phyloP scores from a whole-genome alignment of 2,113 vertebrate genomes.

The Aptenodytes patagonicus region DNA sequence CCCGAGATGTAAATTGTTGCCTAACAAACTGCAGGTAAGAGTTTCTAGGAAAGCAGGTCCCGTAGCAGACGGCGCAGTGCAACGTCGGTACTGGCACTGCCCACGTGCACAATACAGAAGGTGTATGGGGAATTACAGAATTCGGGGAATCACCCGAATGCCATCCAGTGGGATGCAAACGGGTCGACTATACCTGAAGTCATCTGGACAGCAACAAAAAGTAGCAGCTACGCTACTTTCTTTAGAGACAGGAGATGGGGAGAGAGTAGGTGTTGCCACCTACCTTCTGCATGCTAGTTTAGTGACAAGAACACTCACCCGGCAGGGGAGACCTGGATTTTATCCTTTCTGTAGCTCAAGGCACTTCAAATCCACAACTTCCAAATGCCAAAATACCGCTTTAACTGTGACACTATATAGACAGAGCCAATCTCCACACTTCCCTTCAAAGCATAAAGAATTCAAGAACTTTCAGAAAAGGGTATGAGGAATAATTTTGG shows the following conservation, averaged over 20 bases:
- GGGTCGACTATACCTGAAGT: no score
- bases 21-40: neutral
- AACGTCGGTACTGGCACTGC: neutral
- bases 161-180: neutral
- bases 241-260: neutral
- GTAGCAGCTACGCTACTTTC: neutral
- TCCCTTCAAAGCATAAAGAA: neutral
- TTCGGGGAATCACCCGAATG: neutral
- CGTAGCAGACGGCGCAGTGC: accelerated
- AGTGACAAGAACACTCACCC: neutral
- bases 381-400: neutral
- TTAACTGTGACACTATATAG: accelerated
- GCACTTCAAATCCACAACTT: neutral
- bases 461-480: neutral
- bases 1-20: neutral
- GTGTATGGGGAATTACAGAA: neutral
- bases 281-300: neutral
- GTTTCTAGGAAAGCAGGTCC: neutral
- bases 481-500: neutral
- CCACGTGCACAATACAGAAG: neutral
- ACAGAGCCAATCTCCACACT: neutral
- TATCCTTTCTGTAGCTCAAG: neutral
- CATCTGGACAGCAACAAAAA: neutral
- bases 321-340: neutral
- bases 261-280: neutral